These are phyloP conservation scores for Caenorhabditis sp. DNA, from an alignment of 2,888 invertebrate genomes.

Conservation along the genomic window DNA sequence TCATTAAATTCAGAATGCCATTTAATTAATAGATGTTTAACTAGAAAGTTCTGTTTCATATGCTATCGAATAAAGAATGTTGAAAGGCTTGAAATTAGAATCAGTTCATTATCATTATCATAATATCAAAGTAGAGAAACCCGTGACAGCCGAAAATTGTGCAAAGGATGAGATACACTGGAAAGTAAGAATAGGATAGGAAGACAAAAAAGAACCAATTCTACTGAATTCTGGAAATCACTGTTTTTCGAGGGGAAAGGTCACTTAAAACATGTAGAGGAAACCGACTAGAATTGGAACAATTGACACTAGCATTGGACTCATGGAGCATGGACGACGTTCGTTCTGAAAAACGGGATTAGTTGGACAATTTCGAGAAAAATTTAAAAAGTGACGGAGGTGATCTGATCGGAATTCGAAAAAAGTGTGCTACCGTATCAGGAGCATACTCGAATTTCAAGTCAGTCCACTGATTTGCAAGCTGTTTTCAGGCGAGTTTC, in stretches of 20 bases:
- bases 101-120: conserved; percentile 16
- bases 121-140: conserved; percentile 24
- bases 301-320: conserved; percentile 2
- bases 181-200: conserved; percentile 24
- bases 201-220: conserved; percentile 20
- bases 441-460: too few relatives aligned
- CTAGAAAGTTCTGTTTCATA: conserved; percentile 5
- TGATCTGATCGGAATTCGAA: too few relatives aligned
- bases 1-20: not conserved
- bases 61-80: conserved; percentile 2
- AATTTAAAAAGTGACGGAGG: too few relatives aligned
- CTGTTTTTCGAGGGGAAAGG: conserved; percentile 18
- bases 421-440: too few relatives aligned
- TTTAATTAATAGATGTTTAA: conserved; percentile 2
- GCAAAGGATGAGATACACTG: conserved; percentile 59
- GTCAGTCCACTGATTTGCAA: too few relatives aligned
- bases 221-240: conserved; percentile 28
- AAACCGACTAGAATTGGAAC: conserved; percentile 40
- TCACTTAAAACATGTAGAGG: conserved; percentile 56
- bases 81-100: not conserved
- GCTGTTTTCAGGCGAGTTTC: too few relatives aligned
- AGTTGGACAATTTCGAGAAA: too few relatives aligned
- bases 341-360: conserved; percentile 56
- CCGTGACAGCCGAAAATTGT: conserved; percentile 42
- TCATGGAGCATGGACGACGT: conserved; percentile 57